Conservation (phyloP, 2,113 vertebrate genomes). For the Asarcornis scutulata region DNA sequence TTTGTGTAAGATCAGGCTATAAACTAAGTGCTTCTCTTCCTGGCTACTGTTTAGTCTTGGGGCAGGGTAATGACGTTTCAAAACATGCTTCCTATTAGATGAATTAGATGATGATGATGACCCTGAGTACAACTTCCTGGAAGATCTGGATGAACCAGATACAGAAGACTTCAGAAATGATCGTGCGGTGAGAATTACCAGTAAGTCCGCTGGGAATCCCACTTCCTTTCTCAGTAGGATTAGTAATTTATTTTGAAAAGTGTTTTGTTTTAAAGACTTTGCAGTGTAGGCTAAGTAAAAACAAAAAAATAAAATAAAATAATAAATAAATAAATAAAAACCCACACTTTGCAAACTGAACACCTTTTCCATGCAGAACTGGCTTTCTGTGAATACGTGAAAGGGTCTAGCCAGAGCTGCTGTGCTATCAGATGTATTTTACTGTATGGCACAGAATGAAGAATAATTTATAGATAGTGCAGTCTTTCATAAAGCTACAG, state of each 20-base stretch:
- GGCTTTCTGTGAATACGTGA: accelerated
- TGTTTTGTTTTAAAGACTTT: neutral
- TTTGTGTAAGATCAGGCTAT: neutral
- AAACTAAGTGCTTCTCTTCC: neutral
- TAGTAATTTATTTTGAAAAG: neutral
- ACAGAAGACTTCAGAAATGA: constrained; percentile 95
- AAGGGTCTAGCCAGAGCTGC: neutral
- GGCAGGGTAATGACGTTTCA: neutral
- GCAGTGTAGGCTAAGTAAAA: neutral
- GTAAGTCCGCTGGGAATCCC: constrained; percentile 76
- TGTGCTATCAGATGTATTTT: neutral
- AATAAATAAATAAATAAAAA: neutral
- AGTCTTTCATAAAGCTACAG: neutral
- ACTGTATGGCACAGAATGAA: neutral
- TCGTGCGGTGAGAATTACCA: constrained; percentile 93
- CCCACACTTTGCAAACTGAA: accelerated
- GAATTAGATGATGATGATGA: constrained; percentile 95
- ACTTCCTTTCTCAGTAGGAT: neutral
- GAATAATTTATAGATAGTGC: too few relatives aligned
- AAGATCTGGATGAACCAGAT: constrained; percentile 92
- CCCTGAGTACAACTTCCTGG: constrained; percentile 94
- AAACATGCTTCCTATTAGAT: constrained; percentile 72
- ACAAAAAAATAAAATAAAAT: neutral
- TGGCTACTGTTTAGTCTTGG: neutral
- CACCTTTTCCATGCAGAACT: neutral